Conservation (phyloP, 2,888 invertebrate genomes). For the Exocentrus adspersus region DNA sequence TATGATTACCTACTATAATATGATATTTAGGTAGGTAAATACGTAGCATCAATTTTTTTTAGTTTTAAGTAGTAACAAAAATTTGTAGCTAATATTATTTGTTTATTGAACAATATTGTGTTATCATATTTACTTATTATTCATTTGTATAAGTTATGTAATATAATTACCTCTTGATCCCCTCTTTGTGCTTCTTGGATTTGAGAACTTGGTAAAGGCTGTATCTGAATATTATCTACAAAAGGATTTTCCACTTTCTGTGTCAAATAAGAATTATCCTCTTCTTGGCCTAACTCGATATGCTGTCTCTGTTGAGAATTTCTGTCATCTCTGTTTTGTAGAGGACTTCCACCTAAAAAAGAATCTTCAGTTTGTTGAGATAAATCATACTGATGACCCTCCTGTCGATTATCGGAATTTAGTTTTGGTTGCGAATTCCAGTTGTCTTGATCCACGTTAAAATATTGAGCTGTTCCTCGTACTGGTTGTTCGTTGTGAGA, state of each 20-base stretch:
- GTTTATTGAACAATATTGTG: no score
- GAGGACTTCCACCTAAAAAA: no score
- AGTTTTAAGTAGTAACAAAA: no score
- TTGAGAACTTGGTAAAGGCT: conserved; percentile 6
- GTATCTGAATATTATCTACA: not conserved
- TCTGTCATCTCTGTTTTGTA: conserved; percentile 37
- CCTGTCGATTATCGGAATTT: conserved; percentile 28
- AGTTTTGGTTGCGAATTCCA: not conserved
- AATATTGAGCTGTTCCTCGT: not conserved
- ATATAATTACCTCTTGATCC: no score
- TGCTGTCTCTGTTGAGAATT: conserved; percentile 31
- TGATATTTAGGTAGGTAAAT: no score
- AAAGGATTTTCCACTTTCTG: conserved; percentile 28
- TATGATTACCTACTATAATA: no score
- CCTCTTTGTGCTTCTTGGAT: no score
- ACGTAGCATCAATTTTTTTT: no score
- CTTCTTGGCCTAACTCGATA: conserved; percentile 44
- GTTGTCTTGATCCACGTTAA: not conserved
- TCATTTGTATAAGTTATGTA: no score
- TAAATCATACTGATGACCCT: conserved; percentile 37
- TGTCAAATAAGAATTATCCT: conserved; percentile 21
- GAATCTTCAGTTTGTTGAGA: conserved; percentile 35
- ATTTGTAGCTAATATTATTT: no score
- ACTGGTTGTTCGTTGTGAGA: not conserved
- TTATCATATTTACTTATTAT: no score